Percentiles rank a stretch among this genome's conserved stretches.
Conservation (phyloP, 2,888 invertebrate genomes). For the Xanthia icteritia region DNA sequence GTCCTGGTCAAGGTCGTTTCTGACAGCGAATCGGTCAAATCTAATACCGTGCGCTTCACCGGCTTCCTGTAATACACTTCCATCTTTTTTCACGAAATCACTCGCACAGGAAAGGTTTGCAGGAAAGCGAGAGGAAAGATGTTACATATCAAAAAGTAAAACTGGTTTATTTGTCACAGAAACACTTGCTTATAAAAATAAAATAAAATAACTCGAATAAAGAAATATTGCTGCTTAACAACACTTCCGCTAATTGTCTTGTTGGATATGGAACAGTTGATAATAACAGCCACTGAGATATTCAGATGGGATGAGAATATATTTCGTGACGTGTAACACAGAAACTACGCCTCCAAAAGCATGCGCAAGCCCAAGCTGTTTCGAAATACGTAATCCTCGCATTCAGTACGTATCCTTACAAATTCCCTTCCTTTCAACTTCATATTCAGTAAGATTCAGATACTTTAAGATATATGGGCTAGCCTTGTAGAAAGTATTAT, state of each 20-base stretch:
- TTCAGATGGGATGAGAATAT: background rate
- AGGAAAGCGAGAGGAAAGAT: no score
- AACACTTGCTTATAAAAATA: no score
- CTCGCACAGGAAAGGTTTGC: no score
- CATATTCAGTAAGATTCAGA: background rate
- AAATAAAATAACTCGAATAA: no score
- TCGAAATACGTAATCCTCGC: constrained; percentile 6
- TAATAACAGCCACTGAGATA: background rate
- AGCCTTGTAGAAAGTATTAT: background rate
- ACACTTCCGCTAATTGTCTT: background rate
- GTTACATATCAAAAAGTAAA: no score
- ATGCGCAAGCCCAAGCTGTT: background rate
- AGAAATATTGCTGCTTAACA: no score
- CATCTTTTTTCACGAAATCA: no score
- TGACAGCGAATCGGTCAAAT: no score
- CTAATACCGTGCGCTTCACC: no score
- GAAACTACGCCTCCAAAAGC: background rate
- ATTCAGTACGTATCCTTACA: constrained; percentile 28
- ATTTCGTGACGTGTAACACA: background rate
- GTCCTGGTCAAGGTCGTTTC: no score
- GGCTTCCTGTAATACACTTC: no score
- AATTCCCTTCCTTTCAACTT: constrained; percentile 27
- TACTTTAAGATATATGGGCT: background rate
- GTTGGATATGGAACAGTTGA: background rate
- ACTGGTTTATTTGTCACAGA: no score